Evolutionary conservation across 2,888 invertebrate species (phyloP).

Genomic region (Mythimna vitellina): DNA sequence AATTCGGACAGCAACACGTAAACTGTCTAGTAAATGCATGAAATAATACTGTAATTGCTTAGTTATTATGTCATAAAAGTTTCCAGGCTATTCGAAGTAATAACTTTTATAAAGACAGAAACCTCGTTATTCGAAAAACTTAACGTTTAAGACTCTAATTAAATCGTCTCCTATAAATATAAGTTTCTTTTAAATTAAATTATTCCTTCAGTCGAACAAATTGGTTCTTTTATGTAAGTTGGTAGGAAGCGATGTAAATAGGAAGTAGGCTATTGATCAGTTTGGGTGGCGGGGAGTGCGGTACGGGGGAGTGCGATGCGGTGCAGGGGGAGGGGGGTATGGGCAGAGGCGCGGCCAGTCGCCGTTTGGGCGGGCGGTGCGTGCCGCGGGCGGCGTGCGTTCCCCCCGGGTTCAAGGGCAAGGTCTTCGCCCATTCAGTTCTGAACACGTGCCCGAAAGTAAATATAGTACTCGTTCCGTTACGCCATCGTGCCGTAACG

Average conservation of each 20-base stretch:
- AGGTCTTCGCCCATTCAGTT: constrained; percentile 87
- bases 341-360: constrained; percentile 77
- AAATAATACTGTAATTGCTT: constrained; percentile 50
- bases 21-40: constrained; percentile 55
- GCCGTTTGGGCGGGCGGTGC: constrained; percentile 85
- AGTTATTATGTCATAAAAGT: constrained; percentile 33
- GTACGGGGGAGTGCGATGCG: constrained; percentile 49
- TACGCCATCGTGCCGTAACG: constrained; percentile 80
- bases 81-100: constrained; percentile 9
- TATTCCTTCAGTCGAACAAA: constrained; percentile 52
- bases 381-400: constrained; percentile 83
- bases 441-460: constrained; percentile 89
- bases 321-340: constrained; percentile 44
- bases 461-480: constrained; percentile 87
- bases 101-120: constrained; percentile 18
- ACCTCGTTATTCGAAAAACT: constrained; percentile 23
- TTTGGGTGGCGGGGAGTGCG: constrained; percentile 67
- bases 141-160: constrained; percentile 24
- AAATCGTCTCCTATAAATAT: constrained; percentile 11
- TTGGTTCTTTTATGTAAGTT: constrained; percentile 62
- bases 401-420: constrained; percentile 88
- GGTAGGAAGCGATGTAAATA: constrained; percentile 76
- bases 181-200: constrained; percentile 27
- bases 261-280: constrained; percentile 82
- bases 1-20: constrained; percentile 44